phyloP scores from a whole-genome alignment of 1,140 invertebrate genomes.

The Aphaenogaster rudis region DNA sequence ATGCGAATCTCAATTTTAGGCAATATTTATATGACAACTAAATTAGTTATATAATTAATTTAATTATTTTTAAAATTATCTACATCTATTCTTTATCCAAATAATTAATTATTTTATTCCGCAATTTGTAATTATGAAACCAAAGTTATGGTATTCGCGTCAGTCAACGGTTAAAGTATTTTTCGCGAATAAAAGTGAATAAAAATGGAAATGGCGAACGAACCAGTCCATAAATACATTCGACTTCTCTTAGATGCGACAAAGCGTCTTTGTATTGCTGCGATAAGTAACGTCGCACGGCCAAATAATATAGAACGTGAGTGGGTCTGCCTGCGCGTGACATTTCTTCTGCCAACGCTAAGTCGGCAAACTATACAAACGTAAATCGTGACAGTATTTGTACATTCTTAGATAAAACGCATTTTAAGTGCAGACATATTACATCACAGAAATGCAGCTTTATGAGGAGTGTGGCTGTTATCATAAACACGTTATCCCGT shows the following conservation, averaged over 20 bases:
- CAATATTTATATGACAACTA: not conserved
- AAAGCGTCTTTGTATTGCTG: conserved; percentile 72
- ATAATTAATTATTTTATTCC: not conserved
- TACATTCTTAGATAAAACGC: not conserved
- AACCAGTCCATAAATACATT: conserved; percentile 74
- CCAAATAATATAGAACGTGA: conserved; percentile 74
- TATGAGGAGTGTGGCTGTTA: conserved; percentile 68
- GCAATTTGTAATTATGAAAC: not conserved
- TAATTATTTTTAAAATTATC: not conserved
- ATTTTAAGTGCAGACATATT: conserved; percentile 31
- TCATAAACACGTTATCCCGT: conserved; percentile 59
- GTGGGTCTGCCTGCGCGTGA: conserved; percentile 55
- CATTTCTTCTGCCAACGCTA: conserved; percentile 76
- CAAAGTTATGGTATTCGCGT: not conserved
- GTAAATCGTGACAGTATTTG: not conserved
- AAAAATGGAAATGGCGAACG: conserved; percentile 12
- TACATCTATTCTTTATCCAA: not conserved
- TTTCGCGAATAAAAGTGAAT: not conserved
- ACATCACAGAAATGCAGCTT: conserved; percentile 77
- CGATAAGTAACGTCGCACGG: conserved; percentile 74
- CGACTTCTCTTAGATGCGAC: conserved; percentile 70
- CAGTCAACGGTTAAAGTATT: not conserved
- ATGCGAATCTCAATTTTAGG: not conserved
- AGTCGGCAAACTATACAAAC: conserved; percentile 72
- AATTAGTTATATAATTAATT: conserved; percentile 7